Evolutionary conservation across 2,888 invertebrate species (phyloP).

Genomic region (Pardosa pseudoannulata): DNA sequence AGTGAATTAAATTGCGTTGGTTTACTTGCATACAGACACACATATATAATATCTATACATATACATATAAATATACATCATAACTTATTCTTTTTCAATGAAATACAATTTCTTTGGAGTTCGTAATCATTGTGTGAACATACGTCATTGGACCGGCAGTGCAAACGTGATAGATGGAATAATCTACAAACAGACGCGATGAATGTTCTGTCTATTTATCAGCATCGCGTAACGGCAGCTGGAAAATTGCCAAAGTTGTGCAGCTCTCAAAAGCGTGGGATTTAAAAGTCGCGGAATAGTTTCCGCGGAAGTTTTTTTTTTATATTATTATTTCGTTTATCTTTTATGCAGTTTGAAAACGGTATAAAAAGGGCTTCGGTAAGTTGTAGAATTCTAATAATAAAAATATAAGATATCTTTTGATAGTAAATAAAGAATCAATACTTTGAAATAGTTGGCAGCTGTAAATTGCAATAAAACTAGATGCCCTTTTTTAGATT

Average conservation of each 20-base stretch:
- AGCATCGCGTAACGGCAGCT: background rate
- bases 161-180: background rate
- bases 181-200: background rate
- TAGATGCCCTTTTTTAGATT: no score
- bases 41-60: no score
- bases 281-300: background rate
- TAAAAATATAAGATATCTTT: background rate
- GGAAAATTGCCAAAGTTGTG: background rate
- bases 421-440: background rate
- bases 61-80: no score
- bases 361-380: background rate
- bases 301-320: background rate
- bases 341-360: background rate
- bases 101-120: no score
- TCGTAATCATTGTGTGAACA: no score
- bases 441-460: no score
- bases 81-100: no score
- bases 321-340: background rate
- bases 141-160: background rate
- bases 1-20: no score
- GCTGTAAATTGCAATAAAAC: no score
- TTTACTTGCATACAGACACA: no score
- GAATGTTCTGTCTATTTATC: background rate
- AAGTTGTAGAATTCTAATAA: no score
- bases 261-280: background rate